Evolutionary conservation across 2,113 vertebrate species (phyloP), one percentile per base, ranked within the genome.

Genomic region (Lagopus muta): DNA sequence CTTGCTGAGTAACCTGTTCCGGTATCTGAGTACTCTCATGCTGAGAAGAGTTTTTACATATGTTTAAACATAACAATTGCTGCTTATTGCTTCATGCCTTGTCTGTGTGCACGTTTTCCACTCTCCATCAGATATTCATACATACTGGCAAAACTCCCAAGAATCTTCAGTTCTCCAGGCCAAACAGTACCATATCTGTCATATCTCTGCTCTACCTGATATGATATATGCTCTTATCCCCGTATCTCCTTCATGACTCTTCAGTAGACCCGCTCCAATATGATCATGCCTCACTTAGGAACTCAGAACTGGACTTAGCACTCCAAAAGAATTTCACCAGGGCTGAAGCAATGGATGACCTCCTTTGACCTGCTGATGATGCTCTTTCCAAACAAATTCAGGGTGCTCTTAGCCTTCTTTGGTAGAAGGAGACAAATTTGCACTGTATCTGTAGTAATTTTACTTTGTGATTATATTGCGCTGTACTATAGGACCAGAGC

Each of bases 211-310:
- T 75, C 38, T 0, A 2, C 18, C 40, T 61, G 48, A 4, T 34
- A 6, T 1, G 19, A 38, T 19, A 5, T 8, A 67, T 38, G 3
- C 57, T 83, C 25, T 3, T 0, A 38, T 43, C 17, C 9, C 1
- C 52, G 18, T 6, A 11, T 7, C 4, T 52, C 11, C 24, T 47
- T 8, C n/a, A 8, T 1, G 7, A 22, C 6, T n/a, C 11, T 74
- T 92, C 7, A 4, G 36, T 74, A 32, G 30, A 48, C 60, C 74
- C 77, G 10, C 19, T 84, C 27, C 11, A 8, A 21, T 57, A 34
- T 1, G 0, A 22, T 21, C 11, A 42, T 1, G 0, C 20, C 4
- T 30, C 7, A 57, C 25, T 47, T 40, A 38, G 32, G 10, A 61
- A 15, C 6, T 2, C 3, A 55, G 45, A 71, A 22, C 18, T 13